Evolutionary conservation across 2,113 vertebrate genomes (phyloP).

Genomic region (Tauraco erythrolophus): DNA sequence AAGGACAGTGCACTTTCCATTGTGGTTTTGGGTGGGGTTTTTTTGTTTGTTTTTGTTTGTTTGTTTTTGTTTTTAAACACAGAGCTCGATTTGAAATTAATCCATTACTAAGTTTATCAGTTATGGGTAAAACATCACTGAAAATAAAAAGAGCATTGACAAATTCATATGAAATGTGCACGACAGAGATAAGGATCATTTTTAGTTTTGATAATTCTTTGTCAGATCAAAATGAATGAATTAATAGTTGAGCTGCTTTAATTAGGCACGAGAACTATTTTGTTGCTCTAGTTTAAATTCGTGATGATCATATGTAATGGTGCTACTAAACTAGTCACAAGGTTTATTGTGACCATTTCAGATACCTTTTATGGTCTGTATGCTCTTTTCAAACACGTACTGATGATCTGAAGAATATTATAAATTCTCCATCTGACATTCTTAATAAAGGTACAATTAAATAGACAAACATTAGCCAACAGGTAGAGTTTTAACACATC

Average conservation of each 20-base stretch:
- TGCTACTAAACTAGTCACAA: neutral
- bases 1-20: neutral
- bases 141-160: neutral
- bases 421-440: neutral
- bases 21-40: too few species aligned
- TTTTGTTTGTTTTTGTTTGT: too few species aligned
- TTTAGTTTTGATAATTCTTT: neutral
- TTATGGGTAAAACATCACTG: neutral
- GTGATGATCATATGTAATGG: neutral
- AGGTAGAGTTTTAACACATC: neutral
- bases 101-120: neutral
- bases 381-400: neutral
- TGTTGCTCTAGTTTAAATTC: neutral
- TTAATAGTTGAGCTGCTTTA: neutral
- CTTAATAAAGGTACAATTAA: neutral
- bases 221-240: neutral
- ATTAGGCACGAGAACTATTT: neutral
- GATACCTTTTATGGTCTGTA: neutral
- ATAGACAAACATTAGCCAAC: neutral
- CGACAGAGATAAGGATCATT: accelerated
- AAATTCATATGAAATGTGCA: neutral
- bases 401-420: neutral
- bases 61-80: neutral
- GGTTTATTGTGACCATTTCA: neutral
- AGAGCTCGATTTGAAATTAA: neutral